Percentiles rank a stretch among this genome's conserved stretches.
Evolutionary conservation across 2,888 invertebrate genomes (phyloP).

Genomic region (Perizoma flavofasciatum): DNA sequence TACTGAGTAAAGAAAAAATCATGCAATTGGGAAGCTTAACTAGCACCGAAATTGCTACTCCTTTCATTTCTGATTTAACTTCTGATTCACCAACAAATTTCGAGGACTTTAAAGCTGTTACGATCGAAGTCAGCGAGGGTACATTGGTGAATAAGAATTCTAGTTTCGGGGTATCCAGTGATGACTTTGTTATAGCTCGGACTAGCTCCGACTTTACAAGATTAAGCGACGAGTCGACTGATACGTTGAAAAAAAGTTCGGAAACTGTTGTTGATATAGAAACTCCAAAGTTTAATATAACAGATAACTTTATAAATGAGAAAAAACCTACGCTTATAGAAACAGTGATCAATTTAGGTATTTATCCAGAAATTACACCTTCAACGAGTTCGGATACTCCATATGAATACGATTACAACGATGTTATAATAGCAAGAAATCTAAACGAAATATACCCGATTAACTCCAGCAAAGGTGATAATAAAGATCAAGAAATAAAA

Average conservation of each 20-base stretch:
- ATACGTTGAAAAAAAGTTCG: constrained; percentile 35
- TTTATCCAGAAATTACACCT: constrained; percentile 46
- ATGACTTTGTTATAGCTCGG: constrained; percentile 46
- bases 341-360: constrained; percentile 50
- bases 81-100: constrained; percentile 31
- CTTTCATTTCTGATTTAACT: constrained; percentile 31
- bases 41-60: constrained; percentile 41
- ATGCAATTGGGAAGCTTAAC: constrained; percentile 36
- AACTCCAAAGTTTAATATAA: background rate
- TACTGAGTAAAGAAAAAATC: constrained; percentile 32
- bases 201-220: constrained; percentile 53
- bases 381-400: constrained; percentile 42
- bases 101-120: constrained; percentile 20
- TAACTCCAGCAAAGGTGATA: constrained; percentile 38
- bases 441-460: constrained; percentile 30
- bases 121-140: constrained; percentile 40
- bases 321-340: constrained; percentile 41
- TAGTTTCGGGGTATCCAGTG: constrained; percentile 33
- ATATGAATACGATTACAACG: constrained; percentile 32
- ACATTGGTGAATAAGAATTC: constrained; percentile 39
- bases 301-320: background rate
- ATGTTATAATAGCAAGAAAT: constrained; percentile 41
- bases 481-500: constrained; percentile 34
- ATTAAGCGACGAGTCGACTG: constrained; percentile 39
- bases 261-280: constrained; percentile 26